These are phyloP conservation scores for Metridium senile DNA, from an alignment of 92 coral and sea anemone species.

Conservation along the genomic window DNA sequence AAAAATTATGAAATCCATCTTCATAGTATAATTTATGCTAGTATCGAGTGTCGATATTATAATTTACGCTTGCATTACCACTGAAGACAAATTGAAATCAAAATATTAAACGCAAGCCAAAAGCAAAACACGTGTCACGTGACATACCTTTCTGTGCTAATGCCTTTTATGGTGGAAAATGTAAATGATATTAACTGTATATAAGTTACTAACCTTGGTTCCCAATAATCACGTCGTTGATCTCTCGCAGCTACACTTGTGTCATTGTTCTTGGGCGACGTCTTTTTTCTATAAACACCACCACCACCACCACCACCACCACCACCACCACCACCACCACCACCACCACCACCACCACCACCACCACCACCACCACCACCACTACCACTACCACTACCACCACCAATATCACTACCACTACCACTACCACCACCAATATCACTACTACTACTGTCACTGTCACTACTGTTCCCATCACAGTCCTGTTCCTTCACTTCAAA, in stretches of 20 bases:
- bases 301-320: background rate
- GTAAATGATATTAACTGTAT: no score
- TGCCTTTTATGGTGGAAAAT: no score
- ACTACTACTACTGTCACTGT: background rate
- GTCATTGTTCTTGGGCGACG: background rate
- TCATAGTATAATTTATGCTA: no score
- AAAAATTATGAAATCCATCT: no score
- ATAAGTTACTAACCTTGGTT: background rate
- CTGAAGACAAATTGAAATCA: no score
- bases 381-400: background rate
- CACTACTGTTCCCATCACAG: background rate
- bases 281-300: background rate
- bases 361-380: background rate
- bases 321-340: no score
- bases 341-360: no score
- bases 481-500: background rate
- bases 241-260: background rate
- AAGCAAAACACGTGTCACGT: no score
- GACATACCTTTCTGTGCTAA: no score
- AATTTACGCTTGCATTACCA: no score
- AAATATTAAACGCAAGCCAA: no score
- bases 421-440: background rate
- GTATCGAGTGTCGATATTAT: no score
- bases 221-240: background rate
- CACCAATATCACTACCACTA: background rate